These are phyloP conservation scores for Aricia agestis DNA, from an alignment of 1,140 invertebrate species.

Conservation along the genomic window DNA sequence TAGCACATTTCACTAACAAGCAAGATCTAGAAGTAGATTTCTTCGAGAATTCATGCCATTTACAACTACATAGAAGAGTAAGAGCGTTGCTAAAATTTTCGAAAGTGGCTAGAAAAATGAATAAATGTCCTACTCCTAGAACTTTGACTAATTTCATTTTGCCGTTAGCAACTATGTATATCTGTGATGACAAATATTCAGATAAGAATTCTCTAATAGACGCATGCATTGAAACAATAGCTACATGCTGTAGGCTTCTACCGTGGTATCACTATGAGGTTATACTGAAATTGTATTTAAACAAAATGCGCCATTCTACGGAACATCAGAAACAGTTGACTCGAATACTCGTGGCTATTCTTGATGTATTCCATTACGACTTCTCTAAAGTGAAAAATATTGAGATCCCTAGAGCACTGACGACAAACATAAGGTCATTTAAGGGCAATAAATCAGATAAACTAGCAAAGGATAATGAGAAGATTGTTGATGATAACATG, in stretches of 20 bases:
- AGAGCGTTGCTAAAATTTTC: conserved; percentile 86
- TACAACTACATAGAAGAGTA: conserved; percentile 88
- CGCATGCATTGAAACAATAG: conserved; percentile 86
- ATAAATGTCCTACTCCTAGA: conserved; percentile 78
- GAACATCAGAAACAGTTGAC: conserved; percentile 90
- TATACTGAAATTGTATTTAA: conserved; percentile 87
- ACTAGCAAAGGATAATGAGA: conserved; percentile 15
- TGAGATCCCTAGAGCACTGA: conserved; percentile 55
- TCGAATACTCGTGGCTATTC: conserved; percentile 86
- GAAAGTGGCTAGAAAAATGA: conserved; percentile 76
- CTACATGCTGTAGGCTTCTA: conserved; percentile 84
- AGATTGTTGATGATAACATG: conserved; percentile 28
- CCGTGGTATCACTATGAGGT: conserved; percentile 93
- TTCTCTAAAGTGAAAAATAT: conserved; percentile 79
- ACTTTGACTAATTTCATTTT: conserved; percentile 90
- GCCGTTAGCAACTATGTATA: conserved; percentile 87
- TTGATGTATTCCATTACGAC: conserved; percentile 96
- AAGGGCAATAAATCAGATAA: conserved; percentile 25
- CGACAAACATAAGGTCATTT: conserved; percentile 39
- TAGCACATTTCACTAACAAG: conserved; percentile 82
- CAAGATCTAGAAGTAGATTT: conserved; percentile 92
- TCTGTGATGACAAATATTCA: conserved; percentile 85
- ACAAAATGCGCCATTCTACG: conserved; percentile 81
- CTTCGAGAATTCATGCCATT: conserved; percentile 94
- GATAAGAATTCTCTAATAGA: conserved; percentile 90